A percentile compares a stretch with the other conserved stretches of the same genome.
These are phyloP conservation scores for Onychomys torridus DNA, from an alignment of 2,797 vertebrate genomes.

Conservation along the genomic window DNA sequence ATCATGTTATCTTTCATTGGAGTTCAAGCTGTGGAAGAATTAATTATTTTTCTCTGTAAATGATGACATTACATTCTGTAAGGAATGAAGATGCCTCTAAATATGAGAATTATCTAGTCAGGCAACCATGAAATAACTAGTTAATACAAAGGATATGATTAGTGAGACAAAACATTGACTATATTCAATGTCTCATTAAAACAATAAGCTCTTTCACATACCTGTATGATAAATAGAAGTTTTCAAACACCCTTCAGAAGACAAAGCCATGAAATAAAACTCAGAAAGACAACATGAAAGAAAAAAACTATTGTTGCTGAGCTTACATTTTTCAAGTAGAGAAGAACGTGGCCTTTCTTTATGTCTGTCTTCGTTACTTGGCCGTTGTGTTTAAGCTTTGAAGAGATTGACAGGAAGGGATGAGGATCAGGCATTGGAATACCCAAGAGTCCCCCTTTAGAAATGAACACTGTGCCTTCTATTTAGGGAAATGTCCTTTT, in stretches of 20 bases:
- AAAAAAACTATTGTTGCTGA: neutral
- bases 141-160: neutral
- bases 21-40: constrained; percentile 20
- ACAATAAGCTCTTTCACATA: neutral
- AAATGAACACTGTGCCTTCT: neutral
- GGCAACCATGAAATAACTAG: neutral
- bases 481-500: neutral
- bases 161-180: neutral
- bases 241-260: neutral
- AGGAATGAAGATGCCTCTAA: constrained; percentile 1
- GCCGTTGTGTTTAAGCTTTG: constrained; percentile 77
- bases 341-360: constrained; percentile 81
- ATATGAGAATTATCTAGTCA: neutral
- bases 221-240: neutral
- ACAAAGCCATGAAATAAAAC: neutral
- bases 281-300: neutral
- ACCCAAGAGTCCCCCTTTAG: neutral
- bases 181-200: neutral
- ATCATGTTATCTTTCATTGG: neutral
- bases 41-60: neutral
- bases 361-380: constrained; percentile 76
- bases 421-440: neutral
- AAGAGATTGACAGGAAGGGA: constrained; percentile 28
- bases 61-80: neutral
- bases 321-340: constrained; percentile 84